A percentile compares a stretch with the other conserved stretches of the same genome.
phyloP scores from a whole-genome alignment of 1,140 invertebrate species.

The Sitophilus oryzae region DNA sequence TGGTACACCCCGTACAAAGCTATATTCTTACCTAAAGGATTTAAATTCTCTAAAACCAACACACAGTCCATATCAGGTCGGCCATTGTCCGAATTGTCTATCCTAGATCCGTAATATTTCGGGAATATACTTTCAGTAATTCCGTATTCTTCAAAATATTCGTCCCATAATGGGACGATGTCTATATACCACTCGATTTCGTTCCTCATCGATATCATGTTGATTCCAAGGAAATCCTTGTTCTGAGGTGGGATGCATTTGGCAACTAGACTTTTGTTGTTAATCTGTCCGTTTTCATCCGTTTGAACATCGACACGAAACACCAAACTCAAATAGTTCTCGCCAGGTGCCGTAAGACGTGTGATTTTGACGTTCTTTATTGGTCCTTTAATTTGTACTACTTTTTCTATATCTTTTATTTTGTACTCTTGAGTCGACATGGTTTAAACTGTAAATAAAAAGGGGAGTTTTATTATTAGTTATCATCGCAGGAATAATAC shows the following conservation, averaged over 20 bases:
- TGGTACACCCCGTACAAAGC: not conserved
- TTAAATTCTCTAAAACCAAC: not conserved
- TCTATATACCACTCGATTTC: not conserved
- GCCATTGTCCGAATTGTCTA: not conserved
- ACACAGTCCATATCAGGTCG: not conserved
- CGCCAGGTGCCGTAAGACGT: not conserved
- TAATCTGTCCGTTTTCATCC: not conserved
- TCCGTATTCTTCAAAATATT: not conserved
- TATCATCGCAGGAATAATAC: too few species aligned
- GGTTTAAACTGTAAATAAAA: too few species aligned
- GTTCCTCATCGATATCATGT: not conserved
- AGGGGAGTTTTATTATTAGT: too few species aligned
- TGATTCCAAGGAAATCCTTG: not conserved
- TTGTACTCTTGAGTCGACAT: not conserved
- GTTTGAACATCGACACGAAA: not conserved
- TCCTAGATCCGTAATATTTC: not conserved
- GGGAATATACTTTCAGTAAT: not conserved
- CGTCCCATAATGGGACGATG: not conserved
- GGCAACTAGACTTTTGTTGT: not conserved
- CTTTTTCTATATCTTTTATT: constrained; percentile 1
- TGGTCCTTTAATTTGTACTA: not conserved
- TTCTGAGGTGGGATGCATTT: not conserved
- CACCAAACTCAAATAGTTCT: constrained; percentile 1
- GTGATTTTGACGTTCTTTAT: not conserved
- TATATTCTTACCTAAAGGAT: not conserved